A percentile compares a stretch with the other conserved stretches of the same genome.
Conservation (phyloP, 2,113 vertebrate species). For the Ceyx melanurus region DNA sequence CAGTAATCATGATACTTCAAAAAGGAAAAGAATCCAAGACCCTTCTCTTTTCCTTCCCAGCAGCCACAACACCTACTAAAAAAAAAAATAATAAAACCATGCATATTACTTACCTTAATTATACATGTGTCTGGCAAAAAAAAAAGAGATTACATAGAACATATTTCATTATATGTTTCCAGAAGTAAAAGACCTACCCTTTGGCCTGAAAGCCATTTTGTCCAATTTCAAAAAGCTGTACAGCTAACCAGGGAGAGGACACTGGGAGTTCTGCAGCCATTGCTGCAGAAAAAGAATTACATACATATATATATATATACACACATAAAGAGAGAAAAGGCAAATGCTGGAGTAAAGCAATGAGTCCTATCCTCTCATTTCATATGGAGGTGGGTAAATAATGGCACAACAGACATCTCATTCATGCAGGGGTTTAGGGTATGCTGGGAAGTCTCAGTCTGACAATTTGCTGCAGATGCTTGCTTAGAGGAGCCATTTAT, state of each 20-base stretch:
- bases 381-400: constrained; percentile 19
- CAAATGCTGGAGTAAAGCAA: constrained; percentile 46
- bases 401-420: constrained; percentile 39
- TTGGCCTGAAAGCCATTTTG: constrained; percentile 10
- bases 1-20: not conserved
- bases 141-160: not conserved
- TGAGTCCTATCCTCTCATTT: constrained; percentile 41
- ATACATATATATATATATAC: not conserved
- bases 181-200: not conserved
- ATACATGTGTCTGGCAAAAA: not conserved
- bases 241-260: constrained; percentile 35
- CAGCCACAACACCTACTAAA: not conserved
- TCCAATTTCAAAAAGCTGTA: constrained; percentile 1
- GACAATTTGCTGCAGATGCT: constrained; percentile 30
- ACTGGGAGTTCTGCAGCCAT: not conserved
- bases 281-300: not conserved
- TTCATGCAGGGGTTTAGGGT: constrained; percentile 34
- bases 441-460: constrained; percentile 45
- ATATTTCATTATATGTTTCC: not conserved
- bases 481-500: constrained; percentile 52
- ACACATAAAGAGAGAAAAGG: constrained; percentile 8
- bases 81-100: not conserved
- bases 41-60: not conserved
- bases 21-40: not conserved
- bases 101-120: not conserved